Evolutionary conservation across 2,797 vertebrate genomes (phyloP).

Genomic region (Paramormyrops hopkinsi): DNA sequence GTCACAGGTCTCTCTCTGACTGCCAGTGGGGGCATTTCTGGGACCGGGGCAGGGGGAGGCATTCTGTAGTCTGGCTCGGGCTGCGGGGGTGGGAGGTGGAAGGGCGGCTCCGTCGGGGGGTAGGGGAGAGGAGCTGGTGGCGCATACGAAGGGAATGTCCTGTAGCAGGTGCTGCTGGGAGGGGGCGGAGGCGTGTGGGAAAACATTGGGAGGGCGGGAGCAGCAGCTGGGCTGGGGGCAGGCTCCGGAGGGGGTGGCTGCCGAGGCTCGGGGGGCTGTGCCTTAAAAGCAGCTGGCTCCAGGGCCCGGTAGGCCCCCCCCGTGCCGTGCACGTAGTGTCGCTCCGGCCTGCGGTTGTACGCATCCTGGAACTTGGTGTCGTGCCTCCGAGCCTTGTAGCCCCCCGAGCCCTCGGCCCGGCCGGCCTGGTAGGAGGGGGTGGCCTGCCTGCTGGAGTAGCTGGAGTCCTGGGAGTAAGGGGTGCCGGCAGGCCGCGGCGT

Average conservation of each 20-base stretch:
- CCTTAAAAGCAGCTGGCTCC: slow-evolving; percentile 69
- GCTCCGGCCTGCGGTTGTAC: slow-evolving; percentile 86
- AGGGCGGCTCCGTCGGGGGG: slow-evolving; percentile 57
- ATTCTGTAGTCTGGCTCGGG: slow-evolving; percentile 76
- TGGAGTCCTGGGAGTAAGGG: slow-evolving; percentile 94
- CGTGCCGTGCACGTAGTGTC: slow-evolving; percentile 82
- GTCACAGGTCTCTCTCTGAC: slow-evolving; percentile 79
- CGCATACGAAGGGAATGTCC: slow-evolving; percentile 88
- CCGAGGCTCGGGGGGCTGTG: slow-evolving; percentile 76
- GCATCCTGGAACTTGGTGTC: slow-evolving; percentile 92
- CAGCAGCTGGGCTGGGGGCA: slow-evolving; percentile 54
- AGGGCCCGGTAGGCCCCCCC: slow-evolving; percentile 51
- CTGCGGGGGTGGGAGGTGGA: slow-evolving; percentile 57
- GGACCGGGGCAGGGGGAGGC: slow-evolving; percentile 61
- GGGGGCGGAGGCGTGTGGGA: slow-evolving; percentile 76
- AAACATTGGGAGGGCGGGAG: slow-evolving; percentile 67
- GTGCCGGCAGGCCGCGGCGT: slow-evolving; percentile 80
- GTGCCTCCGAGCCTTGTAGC: slow-evolving; percentile 80
- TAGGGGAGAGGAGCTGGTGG: slow-evolving; percentile 66
- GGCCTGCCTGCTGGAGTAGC: slow-evolving; percentile 87
- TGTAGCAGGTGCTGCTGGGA: slow-evolving; percentile 71
- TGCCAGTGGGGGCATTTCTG: slow-evolving; percentile 56
- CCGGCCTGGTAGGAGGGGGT: slow-evolving; percentile 82
- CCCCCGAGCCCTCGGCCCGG: slow-evolving; percentile 64
- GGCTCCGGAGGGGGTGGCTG: slow-evolving; percentile 64